These are phyloP conservation scores for Melanotaenia duboulayi DNA, from an alignment of 2,113 vertebrate species.

Conservation along the genomic window DNA sequence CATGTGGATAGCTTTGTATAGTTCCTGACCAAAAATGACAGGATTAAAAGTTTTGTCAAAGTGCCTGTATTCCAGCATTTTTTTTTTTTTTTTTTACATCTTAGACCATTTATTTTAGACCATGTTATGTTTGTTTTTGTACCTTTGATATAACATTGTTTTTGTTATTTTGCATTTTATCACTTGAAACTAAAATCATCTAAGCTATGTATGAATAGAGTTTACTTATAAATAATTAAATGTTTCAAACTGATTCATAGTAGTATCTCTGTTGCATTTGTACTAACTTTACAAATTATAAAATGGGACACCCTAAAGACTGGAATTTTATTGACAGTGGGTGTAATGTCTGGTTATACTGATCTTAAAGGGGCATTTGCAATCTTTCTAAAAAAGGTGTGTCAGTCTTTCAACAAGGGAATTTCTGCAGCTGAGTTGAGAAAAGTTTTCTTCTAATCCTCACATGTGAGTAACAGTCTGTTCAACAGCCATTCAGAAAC, in stretches of 20 bases:
- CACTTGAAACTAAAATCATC: constrained; percentile 6
- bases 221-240: neutral
- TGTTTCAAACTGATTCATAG: constrained; percentile 5
- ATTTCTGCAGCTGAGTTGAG: constrained; percentile 5
- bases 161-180: neutral
- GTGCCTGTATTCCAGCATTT: accelerated
- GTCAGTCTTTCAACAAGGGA: neutral
- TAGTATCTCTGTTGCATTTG: too few species aligned
- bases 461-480: constrained; percentile 14
- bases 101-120: constrained; percentile 9
- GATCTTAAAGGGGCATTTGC: neutral
- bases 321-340: neutral
- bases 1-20: neutral
- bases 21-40: neutral
- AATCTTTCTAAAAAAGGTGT: constrained; percentile 4
- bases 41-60: neutral
- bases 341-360: neutral
- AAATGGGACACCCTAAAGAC: neutral
- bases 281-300: neutral
- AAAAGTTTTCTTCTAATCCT: neutral
- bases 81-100: too few species aligned
- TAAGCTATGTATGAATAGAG: neutral
- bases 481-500: constrained; percentile 13
- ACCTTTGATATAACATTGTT: neutral
- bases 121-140: constrained; percentile 17